Evolutionary conservation across 2,113 vertebrate genomes (phyloP).

Genomic region (Coturnix japonica): DNA sequence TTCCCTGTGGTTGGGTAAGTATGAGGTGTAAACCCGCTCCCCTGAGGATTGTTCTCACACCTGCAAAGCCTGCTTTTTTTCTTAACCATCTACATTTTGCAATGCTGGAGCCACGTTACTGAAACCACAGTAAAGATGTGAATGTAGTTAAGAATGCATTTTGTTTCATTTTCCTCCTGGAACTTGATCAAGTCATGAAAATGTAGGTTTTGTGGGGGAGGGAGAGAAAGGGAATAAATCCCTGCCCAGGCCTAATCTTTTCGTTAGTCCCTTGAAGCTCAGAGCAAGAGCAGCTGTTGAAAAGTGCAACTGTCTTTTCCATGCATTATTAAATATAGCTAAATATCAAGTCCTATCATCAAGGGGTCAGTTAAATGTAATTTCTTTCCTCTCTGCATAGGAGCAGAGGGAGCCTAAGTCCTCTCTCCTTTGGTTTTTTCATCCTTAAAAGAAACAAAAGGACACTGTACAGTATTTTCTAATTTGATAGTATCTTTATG

Average conservation of each 20-base stretch:
- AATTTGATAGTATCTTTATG: constrained; percentile 62
- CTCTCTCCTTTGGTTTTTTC: constrained; percentile 55
- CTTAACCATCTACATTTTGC: constrained; percentile 1
- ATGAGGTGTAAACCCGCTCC: neutral
- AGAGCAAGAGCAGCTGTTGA: constrained; percentile 55
- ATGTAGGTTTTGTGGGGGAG: neutral
- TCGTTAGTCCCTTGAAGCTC: neutral
- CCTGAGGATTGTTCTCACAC: neutral
- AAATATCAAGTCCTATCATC: constrained; percentile 50
- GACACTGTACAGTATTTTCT: constrained; percentile 45
- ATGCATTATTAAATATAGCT: constrained; percentile 22
- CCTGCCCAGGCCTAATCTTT: constrained; percentile 4
- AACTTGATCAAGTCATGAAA: constrained; percentile 24
- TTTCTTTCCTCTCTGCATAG: constrained; percentile 50
- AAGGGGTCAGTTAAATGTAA: constrained; percentile 57
- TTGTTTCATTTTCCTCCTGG: neutral
- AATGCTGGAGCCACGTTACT: neutral
- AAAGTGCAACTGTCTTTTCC: constrained; percentile 50
- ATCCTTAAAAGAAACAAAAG: constrained; percentile 64
- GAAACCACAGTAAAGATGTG: constrained; percentile 2
- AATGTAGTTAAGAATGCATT: neutral
- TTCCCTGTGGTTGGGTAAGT: neutral
- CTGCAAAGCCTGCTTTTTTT: constrained; percentile 5
- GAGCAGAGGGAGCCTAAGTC: constrained; percentile 42
- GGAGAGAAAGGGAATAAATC: neutral